A percentile compares a stretch with the other conserved stretches of the same genome.
phyloP scores from a whole-genome alignment of 2,797 vertebrate genomes.

The Prionace glauca region DNA sequence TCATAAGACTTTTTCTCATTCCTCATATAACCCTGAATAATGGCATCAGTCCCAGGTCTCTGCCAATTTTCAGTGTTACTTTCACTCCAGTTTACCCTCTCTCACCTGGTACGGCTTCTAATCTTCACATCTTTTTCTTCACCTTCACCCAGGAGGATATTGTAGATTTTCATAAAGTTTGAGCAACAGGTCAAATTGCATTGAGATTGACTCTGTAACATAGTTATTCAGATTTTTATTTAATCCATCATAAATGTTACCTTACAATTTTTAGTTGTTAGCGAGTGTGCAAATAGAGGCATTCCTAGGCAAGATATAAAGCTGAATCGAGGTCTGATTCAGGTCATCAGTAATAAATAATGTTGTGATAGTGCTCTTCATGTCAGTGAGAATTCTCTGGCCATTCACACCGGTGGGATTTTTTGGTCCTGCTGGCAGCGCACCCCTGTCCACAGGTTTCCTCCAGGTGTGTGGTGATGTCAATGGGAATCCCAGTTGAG shows the following conservation, averaged over 20 bases:
- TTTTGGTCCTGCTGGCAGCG: no score
- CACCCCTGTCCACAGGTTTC: no score
- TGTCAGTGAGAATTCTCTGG: background rate
- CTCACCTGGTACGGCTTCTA: background rate
- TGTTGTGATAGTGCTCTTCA: background rate
- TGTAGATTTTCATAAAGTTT: background rate
- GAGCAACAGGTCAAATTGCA: background rate
- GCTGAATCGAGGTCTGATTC: background rate
- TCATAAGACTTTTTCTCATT: background rate
- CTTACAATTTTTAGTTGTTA: background rate
- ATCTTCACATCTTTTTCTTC: background rate
- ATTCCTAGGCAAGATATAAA: background rate
- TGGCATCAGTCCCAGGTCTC: background rate
- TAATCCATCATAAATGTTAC: background rate
- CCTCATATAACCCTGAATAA: no score
- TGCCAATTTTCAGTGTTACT: background rate
- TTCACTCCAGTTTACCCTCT: background rate
- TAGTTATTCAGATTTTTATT: background rate
- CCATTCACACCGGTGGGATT: no score
- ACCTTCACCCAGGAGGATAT: background rate
- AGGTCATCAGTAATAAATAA: background rate
- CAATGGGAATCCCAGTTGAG: no score
- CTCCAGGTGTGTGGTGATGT: no score
- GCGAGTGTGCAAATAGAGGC: background rate
- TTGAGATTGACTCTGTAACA: background rate